Conservation (phyloP, 1,140 invertebrate species). For the Procambarus virginalis region DNA sequence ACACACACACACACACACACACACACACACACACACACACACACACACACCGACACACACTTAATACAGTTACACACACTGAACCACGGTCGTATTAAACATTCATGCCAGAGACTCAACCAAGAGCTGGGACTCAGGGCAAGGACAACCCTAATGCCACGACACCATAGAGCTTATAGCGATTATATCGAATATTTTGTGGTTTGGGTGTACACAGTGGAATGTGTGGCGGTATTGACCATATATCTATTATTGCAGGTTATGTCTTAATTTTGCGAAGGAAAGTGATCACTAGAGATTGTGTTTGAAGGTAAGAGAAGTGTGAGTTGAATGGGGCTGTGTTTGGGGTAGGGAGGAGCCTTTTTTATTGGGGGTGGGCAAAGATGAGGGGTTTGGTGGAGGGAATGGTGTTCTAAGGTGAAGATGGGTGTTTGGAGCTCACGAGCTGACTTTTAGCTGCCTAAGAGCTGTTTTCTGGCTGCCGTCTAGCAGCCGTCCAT, state of each 20-base stretch:
- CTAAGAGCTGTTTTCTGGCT: too few relatives aligned
- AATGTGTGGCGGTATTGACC: not conserved
- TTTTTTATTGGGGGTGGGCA: too few relatives aligned
- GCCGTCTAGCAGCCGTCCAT: too few relatives aligned
- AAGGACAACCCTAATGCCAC: not conserved
- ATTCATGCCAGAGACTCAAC: not conserved
- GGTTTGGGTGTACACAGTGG: not conserved
- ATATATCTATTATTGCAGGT: not conserved
- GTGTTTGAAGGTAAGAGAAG: too few relatives aligned
- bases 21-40: conserved; percentile 2
- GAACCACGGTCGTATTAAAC: not conserved
- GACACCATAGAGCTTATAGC: not conserved
- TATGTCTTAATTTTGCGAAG: not conserved
- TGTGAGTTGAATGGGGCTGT: too few relatives aligned
- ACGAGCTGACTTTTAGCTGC: too few relatives aligned
- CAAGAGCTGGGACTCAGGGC: not conserved
- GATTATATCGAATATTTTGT: not conserved
- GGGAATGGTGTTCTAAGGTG: too few relatives aligned
- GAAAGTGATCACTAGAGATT: too few relatives aligned
- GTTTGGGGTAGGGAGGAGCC: too few relatives aligned
- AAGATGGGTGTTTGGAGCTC: too few relatives aligned
- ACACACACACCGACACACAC: not conserved
- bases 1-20: not conserved
- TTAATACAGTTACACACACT: not conserved
- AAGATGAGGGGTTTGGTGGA: too few relatives aligned